phyloP scores from a whole-genome alignment of 2,797 vertebrate species.

The Amphiprion clarkii region DNA sequence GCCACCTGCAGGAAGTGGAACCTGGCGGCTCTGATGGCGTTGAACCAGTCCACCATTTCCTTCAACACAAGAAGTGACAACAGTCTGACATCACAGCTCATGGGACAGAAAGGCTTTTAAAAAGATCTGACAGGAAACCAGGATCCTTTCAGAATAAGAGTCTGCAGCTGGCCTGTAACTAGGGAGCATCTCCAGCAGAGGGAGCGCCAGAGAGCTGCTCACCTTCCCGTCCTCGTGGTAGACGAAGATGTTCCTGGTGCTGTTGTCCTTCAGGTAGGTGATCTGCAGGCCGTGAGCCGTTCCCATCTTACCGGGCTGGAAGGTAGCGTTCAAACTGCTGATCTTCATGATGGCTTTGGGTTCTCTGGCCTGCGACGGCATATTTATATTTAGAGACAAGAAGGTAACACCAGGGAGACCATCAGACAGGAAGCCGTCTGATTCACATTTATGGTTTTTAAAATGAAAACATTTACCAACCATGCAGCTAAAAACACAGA shows the following conservation, averaged over 20 bases:
- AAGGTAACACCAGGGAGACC: no score
- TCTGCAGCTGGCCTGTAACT: background rate
- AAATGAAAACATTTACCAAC: background rate
- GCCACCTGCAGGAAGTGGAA: conserved; percentile 98
- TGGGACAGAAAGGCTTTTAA: no score
- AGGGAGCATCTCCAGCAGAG: background rate
- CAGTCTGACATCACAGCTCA: no score
- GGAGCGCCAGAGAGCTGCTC: conserved; percentile 23
- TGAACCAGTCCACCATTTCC: conserved; percentile 91
- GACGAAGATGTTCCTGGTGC: conserved; percentile 96
- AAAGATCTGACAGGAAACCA: no score
- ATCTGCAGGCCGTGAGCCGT: conserved; percentile 94
- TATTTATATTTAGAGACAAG: background rate
- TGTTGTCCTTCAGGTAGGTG: conserved; percentile 96
- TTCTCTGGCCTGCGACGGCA: conserved; percentile 89
- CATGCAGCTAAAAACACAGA: background rate
- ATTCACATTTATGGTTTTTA: background rate
- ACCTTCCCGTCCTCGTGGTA: conserved; percentile 98
- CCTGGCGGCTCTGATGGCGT: conserved; percentile 93
- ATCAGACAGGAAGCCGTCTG: no score
- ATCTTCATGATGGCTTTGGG: conserved; percentile 97
- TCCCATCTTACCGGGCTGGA: conserved; percentile 94
- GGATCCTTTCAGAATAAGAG: no score
- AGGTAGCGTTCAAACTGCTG: conserved; percentile 92
- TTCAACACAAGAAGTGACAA: background rate